Conservation (phyloP, 92 coral and sea anemone genomes). For the Umimayanthus chanpuru region DNA sequence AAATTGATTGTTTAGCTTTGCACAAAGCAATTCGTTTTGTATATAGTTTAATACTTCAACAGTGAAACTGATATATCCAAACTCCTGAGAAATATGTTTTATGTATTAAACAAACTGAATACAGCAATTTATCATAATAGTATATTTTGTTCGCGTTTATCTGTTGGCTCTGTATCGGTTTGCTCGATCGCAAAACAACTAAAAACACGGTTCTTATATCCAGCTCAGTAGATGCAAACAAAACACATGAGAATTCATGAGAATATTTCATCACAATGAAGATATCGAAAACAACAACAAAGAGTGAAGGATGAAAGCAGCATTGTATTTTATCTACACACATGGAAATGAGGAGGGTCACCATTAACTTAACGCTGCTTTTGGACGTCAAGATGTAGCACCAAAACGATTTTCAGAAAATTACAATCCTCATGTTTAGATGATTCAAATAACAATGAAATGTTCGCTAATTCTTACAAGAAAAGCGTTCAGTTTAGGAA, state of each 20-base stretch:
- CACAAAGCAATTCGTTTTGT: not conserved
- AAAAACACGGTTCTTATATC: not conserved
- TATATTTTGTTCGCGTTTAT: not conserved
- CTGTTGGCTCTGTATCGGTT: not conserved
- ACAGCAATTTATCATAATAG: not conserved
- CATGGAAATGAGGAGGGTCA: not conserved
- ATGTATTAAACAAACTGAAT: not conserved
- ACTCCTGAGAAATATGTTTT: not conserved
- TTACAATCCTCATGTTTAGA: not conserved
- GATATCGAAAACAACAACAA: not conserved
- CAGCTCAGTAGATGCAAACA: not conserved
- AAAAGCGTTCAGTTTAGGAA: not conserved
- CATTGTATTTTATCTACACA: not conserved
- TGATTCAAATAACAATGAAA: not conserved
- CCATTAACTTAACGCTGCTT: not conserved
- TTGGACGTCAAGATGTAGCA: not conserved
- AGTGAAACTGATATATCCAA: not conserved
- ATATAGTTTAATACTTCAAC: not conserved
- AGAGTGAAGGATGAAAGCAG: not conserved
- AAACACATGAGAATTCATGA: not conserved
- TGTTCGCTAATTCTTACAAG: not conserved
- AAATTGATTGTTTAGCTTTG: not conserved
- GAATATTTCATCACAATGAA: not conserved
- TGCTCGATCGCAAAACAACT: not conserved
- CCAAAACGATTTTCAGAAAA: not conserved